A percentile compares a stretch with the other conserved stretches of the same genome.
Conservation (phyloP, 2,113 vertebrate species). For the Barbus barbus region DNA sequence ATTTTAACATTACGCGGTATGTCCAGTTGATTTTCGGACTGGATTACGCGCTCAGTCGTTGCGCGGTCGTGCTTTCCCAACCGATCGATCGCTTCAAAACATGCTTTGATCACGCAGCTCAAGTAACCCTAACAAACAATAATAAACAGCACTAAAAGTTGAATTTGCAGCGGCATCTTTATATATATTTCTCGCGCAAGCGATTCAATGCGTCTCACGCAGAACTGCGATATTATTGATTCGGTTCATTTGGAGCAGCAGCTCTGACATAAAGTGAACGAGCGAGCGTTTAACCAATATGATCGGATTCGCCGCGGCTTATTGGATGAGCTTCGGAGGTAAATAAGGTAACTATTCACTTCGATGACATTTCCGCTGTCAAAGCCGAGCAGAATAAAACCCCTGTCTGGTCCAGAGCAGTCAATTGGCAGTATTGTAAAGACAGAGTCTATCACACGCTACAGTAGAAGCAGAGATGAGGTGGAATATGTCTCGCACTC, state of each 20-base stretch:
- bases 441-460: background rate
- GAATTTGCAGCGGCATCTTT: background rate
- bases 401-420: background rate
- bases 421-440: background rate
- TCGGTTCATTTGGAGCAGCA: background rate
- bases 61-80: background rate
- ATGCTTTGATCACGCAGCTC: background rate
- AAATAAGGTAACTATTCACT: background rate
- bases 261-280: background rate
- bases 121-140: background rate
- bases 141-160: background rate
- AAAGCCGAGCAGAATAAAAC: too few relatives aligned
- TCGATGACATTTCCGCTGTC: background rate
- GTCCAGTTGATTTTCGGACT: background rate
- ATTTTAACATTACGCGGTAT: background rate
- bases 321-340: too few relatives aligned
- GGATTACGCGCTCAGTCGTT: background rate
- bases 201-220: background rate
- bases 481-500: constrained; percentile 30
- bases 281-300: background rate
- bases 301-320: too few relatives aligned
- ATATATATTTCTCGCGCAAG: background rate
- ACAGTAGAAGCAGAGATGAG: constrained; percentile 10
- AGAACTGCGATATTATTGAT: background rate
- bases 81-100: constrained; percentile 2